phyloP scores from a whole-genome alignment of 2,888 invertebrate genomes.

The Agrochola lychnidis region DNA sequence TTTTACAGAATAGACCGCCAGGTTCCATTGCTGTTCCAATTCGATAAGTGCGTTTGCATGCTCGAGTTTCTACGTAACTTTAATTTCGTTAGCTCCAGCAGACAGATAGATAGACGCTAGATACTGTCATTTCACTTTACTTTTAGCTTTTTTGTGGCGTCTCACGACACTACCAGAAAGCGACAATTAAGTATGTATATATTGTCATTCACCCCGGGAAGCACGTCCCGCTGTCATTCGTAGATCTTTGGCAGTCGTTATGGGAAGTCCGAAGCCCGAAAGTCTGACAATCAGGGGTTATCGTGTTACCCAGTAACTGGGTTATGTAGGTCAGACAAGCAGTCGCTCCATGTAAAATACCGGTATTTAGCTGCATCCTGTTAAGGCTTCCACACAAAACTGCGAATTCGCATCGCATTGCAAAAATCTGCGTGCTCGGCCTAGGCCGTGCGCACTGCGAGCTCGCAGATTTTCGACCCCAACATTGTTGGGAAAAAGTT shows the following conservation, averaged over 20 bases:
- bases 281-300: background rate
- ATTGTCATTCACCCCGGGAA: background rate
- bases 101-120: background rate
- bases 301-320: background rate
- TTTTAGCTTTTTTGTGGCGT: background rate
- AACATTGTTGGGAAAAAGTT: background rate
- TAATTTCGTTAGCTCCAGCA: constrained; percentile 1
- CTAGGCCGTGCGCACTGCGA: too few species aligned
- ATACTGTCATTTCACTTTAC: background rate
- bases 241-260: background rate
- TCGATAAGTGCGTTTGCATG: background rate
- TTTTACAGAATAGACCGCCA: background rate
- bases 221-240: too few species aligned
- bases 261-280: background rate
- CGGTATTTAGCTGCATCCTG: too few species aligned
- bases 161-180: constrained; percentile 2
- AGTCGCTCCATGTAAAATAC: too few species aligned
- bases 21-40: background rate
- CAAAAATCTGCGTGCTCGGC: too few species aligned
- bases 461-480: too few species aligned
- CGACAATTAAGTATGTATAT: constrained; percentile 5
- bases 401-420: too few species aligned
- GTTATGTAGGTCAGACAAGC: background rate
- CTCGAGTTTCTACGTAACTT: background rate
- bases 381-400: too few species aligned